Conservation (phyloP, 2,888 invertebrate species). For the Heliconius aoede region DNA sequence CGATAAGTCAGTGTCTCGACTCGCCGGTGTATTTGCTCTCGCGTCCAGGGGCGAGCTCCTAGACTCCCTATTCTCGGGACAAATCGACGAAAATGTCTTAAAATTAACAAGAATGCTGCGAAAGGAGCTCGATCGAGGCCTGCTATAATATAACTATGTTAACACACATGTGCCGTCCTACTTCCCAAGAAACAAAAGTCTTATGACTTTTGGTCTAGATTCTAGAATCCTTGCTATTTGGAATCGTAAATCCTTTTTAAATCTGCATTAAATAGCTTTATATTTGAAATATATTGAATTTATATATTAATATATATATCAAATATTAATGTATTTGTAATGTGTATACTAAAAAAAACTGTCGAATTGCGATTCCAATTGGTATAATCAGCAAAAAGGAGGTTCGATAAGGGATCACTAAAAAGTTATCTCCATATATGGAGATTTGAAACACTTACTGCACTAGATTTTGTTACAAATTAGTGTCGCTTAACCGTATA, state of each 20-base stretch:
- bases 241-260: constrained; percentile 18
- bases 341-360: constrained; percentile 1
- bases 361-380: background rate
- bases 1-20: constrained; percentile 91
- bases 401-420: constrained; percentile 37
- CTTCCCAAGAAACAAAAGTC: constrained; percentile 50
- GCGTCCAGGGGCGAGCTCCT: constrained; percentile 74
- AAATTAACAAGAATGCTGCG: constrained; percentile 77
- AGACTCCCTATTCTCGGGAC: constrained; percentile 75
- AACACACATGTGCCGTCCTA: constrained; percentile 69
- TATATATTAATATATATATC: constrained; percentile 7
- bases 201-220: constrained; percentile 15
- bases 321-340: constrained; percentile 7
- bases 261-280: background rate
- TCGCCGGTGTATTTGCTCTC: constrained; percentile 88
- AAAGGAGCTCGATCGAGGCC: constrained; percentile 76
- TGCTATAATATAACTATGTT: constrained; percentile 66
- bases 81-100: constrained; percentile 74
- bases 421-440: constrained; percentile 76
- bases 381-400: background rate
- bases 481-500: constrained; percentile 10
- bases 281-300: background rate
- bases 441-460: constrained; percentile 63
- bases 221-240: background rate
- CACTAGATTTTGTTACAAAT: constrained; percentile 19